Evolutionary conservation across 2,113 vertebrate species (phyloP).

Genomic region (Lycocorax pyrrhopterus): DNA sequence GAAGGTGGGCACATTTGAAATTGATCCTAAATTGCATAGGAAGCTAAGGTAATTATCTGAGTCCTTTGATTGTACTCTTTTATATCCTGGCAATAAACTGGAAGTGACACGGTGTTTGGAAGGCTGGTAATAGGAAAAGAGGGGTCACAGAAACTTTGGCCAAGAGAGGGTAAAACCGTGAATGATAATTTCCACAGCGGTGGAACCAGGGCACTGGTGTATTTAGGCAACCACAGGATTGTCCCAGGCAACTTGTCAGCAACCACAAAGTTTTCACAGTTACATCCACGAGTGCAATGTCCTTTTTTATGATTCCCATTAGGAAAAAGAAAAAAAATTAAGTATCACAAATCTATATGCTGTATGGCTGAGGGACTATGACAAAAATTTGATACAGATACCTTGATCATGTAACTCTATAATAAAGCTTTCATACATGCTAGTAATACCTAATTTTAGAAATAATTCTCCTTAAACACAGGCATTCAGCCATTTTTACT

Average conservation of each 20-base stretch:
- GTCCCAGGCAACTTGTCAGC: conserved; percentile 11
- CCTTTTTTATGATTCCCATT: background rate
- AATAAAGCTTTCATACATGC: background rate
- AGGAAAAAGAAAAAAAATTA: background rate
- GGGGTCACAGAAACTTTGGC: background rate
- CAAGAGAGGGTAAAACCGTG: background rate
- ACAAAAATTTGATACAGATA: background rate
- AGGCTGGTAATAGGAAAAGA: background rate
- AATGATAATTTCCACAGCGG: background rate
- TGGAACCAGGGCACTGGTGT: background rate
- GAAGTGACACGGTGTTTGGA: background rate
- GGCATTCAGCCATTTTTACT: background rate
- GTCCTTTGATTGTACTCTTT: background rate
- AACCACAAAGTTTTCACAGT: conserved; percentile 10
- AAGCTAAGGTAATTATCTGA: background rate
- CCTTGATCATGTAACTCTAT: background rate
- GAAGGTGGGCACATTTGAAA: background rate
- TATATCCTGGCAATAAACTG: background rate
- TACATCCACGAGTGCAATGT: background rate
- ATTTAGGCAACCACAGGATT: conserved; percentile 26
- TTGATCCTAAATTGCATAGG: background rate
- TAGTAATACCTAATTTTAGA: background rate
- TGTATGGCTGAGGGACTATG: background rate
- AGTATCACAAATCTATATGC: background rate
- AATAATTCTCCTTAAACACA: background rate